Base-by-base conservation (phyloP, 2,113 vertebrate species). In the Xerus inauris region DNA sequence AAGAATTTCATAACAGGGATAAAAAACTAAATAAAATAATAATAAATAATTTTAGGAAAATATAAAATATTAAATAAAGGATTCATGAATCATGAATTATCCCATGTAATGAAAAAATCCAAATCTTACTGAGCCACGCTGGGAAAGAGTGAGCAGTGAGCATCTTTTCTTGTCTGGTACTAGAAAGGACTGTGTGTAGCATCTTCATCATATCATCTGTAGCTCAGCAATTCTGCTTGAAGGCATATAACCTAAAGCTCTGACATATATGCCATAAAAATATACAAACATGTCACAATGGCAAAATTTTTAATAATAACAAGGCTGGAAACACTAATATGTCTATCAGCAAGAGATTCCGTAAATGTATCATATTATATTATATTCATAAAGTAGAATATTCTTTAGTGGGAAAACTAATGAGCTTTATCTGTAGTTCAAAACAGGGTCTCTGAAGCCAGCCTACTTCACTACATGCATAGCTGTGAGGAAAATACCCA, bases 31-130 rank as follows among this genome's bases (percentile, higher is more conserved):
- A 91, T 87, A 35, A 9, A 59, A 54, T 40, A 12, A 76, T 35
- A 24, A 92, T 73, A 87, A 75, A 64, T 93, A 82, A 86, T 64
- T 92, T 92, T 81, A 72, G 64, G 65, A 86, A 92, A 76, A 87
- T 38, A 22, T 54, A 73, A 67, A 80, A 80, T 85, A 77, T 82
- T 94, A 77, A 93, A 28, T 75, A 86, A 35, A 77, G 24, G 35
- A 62, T 35, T 86, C 5, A 77, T 16, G 38, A 59, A 28, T 85
- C 3, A 76, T 47, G 12, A 81, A 17, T 76, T 89, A n/a, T 42
- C 8, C 92, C 47, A 51, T 65, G 12, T 0, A 12, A 40, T 92
- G 79, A 69, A 89, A 47, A 92, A 84, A 89, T 54, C 9, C 0
- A 45, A 59, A 30, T 72, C 40, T 59, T 26, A 12, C 8, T 54